These are phyloP conservation scores for Cheirogaleus major DNA, from an alignment of 2,797 vertebrate species.

Conservation along the genomic window DNA sequence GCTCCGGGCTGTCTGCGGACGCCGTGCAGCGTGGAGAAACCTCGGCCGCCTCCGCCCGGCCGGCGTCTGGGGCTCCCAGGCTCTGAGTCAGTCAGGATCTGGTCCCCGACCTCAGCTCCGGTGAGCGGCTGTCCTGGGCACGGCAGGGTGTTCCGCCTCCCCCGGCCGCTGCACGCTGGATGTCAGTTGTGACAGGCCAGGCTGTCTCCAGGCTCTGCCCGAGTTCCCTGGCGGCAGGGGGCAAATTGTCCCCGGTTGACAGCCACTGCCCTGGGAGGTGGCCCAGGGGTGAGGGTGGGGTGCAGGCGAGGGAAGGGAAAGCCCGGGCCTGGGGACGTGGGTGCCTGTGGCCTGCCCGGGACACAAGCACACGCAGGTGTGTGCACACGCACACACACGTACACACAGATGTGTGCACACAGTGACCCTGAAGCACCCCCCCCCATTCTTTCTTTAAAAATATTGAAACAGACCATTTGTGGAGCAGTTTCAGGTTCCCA, in stretches of 20 bases:
- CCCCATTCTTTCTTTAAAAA: background rate
- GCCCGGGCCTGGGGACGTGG: background rate
- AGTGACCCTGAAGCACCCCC: background rate
- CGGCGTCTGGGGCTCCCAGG: background rate
- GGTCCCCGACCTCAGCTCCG: background rate
- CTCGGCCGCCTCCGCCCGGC: background rate
- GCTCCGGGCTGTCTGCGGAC: background rate
- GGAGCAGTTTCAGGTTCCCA: background rate
- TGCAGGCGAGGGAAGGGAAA: background rate
- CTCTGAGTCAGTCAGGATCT: background rate
- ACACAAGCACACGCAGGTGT: background rate
- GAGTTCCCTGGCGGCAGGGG: background rate
- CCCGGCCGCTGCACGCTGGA: background rate
- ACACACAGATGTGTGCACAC: accelerated
- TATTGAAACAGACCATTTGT: background rate
- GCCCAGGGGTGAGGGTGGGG: background rate
- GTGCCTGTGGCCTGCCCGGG: background rate
- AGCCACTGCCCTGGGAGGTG: background rate
- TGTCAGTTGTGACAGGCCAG: too few species aligned
- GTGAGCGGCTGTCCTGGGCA: background rate
- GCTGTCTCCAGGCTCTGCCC: background rate
- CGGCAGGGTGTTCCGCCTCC: background rate
- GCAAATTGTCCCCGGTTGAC: background rate
- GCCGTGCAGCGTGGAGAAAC: background rate
- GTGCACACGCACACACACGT: background rate